Evolutionary conservation across 2,888 invertebrate species (phyloP), one percentile per base, ranked within the genome.

Genomic region (Hydropsyche betteni): DNA sequence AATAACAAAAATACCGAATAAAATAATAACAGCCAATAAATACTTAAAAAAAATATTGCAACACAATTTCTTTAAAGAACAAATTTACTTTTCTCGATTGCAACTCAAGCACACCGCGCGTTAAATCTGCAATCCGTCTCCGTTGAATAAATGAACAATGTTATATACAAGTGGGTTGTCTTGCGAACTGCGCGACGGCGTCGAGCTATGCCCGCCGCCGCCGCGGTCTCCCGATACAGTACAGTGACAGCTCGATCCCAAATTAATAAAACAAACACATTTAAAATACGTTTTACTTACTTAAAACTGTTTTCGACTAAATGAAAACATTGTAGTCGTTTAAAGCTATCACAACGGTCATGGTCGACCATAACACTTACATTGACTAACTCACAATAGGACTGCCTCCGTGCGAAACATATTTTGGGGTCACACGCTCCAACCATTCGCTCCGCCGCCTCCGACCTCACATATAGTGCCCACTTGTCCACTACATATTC

Each of bases 1-100:
- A 83, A 81, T 83, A 83, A 84, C 82, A 82, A 83, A 44, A 82
- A 83, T 82, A 82, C 82, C 81, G 80, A 80, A 80, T 78, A 80
- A 77, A 81, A 80, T 81, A 81, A 81, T 81, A 81, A 79, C 80
- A 79, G 77, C 78, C 78, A 75, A 79, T 79, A 80, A 79, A 77
- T 78, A 77, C 80, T 79, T 80, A 77, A 74, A 70, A 70, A 79
- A 79, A 80, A 80, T 80, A 80, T 80, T 80, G 79, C 79, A 80
- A 80, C 79, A 76, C 76, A 79, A 79, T 77, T 79, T 80, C 70
- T 73, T 75, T 78, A 76, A 77, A 78, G 78, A 78, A 79, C 77
- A 77, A 77, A 75, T 78, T 79, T 78, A 73, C 55, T 44, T 44
- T 76, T 75, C 76, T 75, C 77, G 68, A 69, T 71, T 73, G 71